Percentiles rank a stretch among this genome's conserved stretches.
Evolutionary conservation across 2,113 vertebrate species (phyloP).

Genomic region (Tachysurus fulvidraco): DNA sequence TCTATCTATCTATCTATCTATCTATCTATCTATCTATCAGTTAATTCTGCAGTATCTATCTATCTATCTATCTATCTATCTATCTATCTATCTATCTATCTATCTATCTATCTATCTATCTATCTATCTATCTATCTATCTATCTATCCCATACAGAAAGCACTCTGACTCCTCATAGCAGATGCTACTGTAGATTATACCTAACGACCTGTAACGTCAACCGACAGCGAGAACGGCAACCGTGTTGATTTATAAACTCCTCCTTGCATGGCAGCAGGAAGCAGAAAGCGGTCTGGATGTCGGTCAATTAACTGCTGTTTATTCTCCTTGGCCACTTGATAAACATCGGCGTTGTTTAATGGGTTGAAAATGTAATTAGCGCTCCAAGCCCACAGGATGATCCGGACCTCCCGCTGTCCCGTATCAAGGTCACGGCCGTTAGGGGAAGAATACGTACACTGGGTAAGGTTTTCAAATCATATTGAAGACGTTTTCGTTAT

Average conservation of each 20-base stretch:
- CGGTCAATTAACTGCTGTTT: conserved; percentile 49
- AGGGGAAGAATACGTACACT: not conserved
- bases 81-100: too few relatives aligned
- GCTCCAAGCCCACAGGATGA: conserved; percentile 35
- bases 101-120: too few relatives aligned
- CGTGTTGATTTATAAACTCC: conserved; percentile 14
- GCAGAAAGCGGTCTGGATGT: conserved; percentile 30
- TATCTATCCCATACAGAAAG: not conserved
- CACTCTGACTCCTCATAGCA: not conserved
- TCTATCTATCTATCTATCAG: too few relatives aligned
- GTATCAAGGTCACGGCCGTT: conserved; percentile 35
- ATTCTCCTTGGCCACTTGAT: conserved; percentile 46
- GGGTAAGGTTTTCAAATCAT: not conserved
- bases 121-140: too few relatives aligned
- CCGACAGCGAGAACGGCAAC: conserved; percentile 20
- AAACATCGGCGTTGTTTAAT: conserved; percentile 47
- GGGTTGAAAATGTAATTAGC: conserved; percentile 50
- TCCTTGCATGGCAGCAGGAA: conserved; percentile 2
- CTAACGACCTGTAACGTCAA: conserved; percentile 19
- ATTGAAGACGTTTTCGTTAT: not conserved
- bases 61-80: too few relatives aligned
- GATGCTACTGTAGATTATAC: not conserved
- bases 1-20: too few relatives aligned
- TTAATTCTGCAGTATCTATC: too few relatives aligned
- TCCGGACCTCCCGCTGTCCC: not conserved